A percentile compares a stretch with the other conserved stretches of the same genome.
These are phyloP conservation scores for Clarias batrachus DNA, from an alignment of 2,113 vertebrate genomes.

Conservation along the genomic window DNA sequence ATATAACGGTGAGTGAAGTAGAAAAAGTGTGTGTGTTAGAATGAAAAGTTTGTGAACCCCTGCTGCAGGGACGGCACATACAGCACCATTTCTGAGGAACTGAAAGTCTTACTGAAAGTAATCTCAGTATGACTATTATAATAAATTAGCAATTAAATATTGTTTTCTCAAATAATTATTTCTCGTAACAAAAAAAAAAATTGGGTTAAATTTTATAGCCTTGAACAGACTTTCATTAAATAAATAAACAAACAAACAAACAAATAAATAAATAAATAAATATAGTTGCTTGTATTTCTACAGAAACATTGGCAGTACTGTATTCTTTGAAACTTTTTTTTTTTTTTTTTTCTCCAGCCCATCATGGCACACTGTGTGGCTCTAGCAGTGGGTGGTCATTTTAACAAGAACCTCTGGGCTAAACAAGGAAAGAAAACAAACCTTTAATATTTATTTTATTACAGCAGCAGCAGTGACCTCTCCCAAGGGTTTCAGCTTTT, in stretches of 20 bases:
- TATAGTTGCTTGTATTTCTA: neutral
- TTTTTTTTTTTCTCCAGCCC: neutral
- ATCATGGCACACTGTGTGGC: neutral
- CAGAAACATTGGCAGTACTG: neutral
- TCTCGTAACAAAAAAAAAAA: too few species aligned
- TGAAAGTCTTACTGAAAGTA: neutral
- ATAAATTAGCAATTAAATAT: neutral
- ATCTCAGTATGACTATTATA: neutral
- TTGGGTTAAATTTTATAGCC: neutral
- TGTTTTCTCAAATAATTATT: neutral
- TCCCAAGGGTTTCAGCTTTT: constrained; percentile 38
- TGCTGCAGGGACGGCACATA: neutral
- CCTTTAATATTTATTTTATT: constrained; percentile 38
- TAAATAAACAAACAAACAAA: neutral
- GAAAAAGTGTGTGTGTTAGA: neutral
- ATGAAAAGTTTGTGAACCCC: neutral
- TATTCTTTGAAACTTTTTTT: neutral
- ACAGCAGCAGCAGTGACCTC: constrained; percentile 26
- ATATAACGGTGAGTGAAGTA: neutral
- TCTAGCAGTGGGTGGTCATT: constrained; percentile 30
- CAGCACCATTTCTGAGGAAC: neutral
- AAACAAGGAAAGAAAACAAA: constrained; percentile 34
- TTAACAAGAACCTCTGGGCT: constrained; percentile 47
- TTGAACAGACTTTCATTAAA: neutral
- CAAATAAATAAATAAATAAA: neutral